Evolutionary conservation across 2,113 vertebrate genomes (phyloP).

Genomic region (Gambusia affinis): DNA sequence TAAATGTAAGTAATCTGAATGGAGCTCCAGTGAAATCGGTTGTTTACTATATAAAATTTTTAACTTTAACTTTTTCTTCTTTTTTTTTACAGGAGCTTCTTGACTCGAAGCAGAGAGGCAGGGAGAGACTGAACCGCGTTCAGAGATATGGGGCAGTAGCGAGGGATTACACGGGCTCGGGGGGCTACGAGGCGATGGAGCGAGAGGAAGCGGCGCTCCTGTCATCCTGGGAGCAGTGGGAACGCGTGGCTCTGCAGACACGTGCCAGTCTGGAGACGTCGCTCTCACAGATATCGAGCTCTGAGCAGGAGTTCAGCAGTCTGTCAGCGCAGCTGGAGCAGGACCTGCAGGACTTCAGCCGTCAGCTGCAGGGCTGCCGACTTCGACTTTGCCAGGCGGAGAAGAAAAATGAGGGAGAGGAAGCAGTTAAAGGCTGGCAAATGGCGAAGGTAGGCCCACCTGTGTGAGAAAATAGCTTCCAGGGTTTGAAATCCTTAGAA

Average conservation of each 20-base stretch:
- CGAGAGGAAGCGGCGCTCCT: conserved; percentile 87
- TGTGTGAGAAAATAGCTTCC: no score
- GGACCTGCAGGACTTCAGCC: conserved; percentile 78
- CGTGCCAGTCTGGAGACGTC: conserved; percentile 81
- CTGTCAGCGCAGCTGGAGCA: conserved; percentile 84
- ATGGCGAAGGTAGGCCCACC: conserved; percentile 82
- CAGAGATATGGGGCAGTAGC: conserved; percentile 84
- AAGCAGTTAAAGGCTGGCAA: conserved; percentile 87
- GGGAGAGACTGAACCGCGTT: conserved; percentile 85
- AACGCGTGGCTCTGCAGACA: conserved; percentile 82
- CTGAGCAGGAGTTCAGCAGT: conserved; percentile 88
- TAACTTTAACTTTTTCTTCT: conserved; percentile 40
- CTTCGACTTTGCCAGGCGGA: conserved; percentile 78
- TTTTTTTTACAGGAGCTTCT: conserved; percentile 87
- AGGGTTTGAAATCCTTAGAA: no score
- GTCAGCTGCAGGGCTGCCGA: conserved; percentile 80
- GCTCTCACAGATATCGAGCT: conserved; percentile 87
- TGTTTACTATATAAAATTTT: neutral
- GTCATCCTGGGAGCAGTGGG: conserved; percentile 92
- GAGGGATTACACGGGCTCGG: conserved; percentile 83
- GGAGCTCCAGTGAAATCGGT: neutral
- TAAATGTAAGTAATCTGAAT: neutral
- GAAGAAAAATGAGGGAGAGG: conserved; percentile 82
- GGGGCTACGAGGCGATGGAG: conserved; percentile 86
- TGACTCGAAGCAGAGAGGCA: conserved; percentile 87